These are phyloP conservation scores for Heliconius aoede DNA, from an alignment of 2,888 invertebrate species.

Conservation along the genomic window DNA sequence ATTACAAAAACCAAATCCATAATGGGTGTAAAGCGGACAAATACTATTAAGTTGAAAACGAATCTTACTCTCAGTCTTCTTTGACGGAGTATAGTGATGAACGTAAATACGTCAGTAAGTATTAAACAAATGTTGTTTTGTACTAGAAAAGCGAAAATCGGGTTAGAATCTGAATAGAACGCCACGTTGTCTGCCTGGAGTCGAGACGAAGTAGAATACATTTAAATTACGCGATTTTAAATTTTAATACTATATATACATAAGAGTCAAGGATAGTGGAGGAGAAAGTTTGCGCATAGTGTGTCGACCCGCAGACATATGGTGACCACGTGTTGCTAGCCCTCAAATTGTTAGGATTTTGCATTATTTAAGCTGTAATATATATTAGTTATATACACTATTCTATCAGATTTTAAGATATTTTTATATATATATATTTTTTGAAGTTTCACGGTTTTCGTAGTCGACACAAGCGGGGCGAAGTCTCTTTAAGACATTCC, in stretches of 20 bases:
- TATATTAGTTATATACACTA: not conserved
- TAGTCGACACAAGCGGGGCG: too few relatives aligned
- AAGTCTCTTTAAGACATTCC: too few relatives aligned
- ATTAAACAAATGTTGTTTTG: not conserved
- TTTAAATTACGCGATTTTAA: conserved; percentile 1
- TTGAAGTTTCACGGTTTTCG: not conserved
- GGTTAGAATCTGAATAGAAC: conserved; percentile 39
- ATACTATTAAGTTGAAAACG: too few relatives aligned
- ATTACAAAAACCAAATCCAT: too few relatives aligned
- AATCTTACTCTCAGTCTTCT: too few relatives aligned
- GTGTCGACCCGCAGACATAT: conserved; percentile 46
- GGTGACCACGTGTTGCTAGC: conserved; percentile 43
- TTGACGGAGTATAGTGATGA: too few relatives aligned
- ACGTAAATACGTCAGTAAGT: not conserved
- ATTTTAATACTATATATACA: not conserved
- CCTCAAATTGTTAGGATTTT: conserved; percentile 14
- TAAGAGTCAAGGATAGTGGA: conserved; percentile 26
- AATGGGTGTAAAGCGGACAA: too few relatives aligned
- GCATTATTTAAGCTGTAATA: not conserved
- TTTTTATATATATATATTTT: not conserved
- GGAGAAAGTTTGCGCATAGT: conserved; percentile 40
- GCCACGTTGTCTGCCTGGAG: conserved; percentile 45
- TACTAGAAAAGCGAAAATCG: conserved; percentile 17
- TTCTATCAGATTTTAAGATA: not conserved
- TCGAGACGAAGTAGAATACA: not conserved